phyloP scores from a whole-genome alignment of 2,888 invertebrate genomes.

The Harpagoxenus sublaevis region DNA sequence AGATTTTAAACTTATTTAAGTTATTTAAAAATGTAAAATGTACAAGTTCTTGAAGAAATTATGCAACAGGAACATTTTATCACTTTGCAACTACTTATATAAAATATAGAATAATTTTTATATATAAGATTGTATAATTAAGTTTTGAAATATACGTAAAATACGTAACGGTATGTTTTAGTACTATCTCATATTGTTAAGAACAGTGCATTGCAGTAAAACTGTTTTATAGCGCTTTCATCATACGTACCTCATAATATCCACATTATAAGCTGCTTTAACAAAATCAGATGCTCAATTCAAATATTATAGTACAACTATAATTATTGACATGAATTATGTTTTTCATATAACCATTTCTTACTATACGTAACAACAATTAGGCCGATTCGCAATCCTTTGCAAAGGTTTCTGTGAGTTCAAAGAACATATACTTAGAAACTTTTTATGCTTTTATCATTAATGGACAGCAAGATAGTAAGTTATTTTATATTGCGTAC shows the following conservation, averaged over 20 bases:
- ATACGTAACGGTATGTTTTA: conserved; percentile 26
- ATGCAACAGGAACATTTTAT: not conserved
- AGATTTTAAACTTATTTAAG: not conserved
- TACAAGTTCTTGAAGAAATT: not conserved
- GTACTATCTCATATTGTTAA: conserved; percentile 30
- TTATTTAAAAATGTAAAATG: not conserved
- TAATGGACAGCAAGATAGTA: not conserved
- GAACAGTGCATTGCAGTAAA: conserved; percentile 53
- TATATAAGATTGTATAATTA: not conserved
- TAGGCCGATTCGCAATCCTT: not conserved
- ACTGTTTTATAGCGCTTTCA: conserved; percentile 56
- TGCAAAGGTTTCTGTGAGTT: not conserved
- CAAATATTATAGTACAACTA: not conserved
- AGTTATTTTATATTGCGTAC: not conserved
- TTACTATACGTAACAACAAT: conserved; percentile 4
- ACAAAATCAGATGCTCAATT: conserved; percentile 42
- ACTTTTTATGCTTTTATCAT: not conserved
- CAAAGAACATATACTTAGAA: conserved; percentile 23
- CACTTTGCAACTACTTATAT: not conserved
- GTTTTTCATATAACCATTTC: conserved; percentile 11
- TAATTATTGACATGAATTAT: conserved; percentile 4
- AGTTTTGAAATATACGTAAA: not conserved
- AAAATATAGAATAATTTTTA: not conserved
- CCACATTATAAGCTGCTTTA: conserved; percentile 21
- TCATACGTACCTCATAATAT: conserved; percentile 54